These are phyloP conservation scores for Phlogophora meticulosa DNA, from an alignment of 2,888 invertebrate species.

Conservation along the genomic window DNA sequence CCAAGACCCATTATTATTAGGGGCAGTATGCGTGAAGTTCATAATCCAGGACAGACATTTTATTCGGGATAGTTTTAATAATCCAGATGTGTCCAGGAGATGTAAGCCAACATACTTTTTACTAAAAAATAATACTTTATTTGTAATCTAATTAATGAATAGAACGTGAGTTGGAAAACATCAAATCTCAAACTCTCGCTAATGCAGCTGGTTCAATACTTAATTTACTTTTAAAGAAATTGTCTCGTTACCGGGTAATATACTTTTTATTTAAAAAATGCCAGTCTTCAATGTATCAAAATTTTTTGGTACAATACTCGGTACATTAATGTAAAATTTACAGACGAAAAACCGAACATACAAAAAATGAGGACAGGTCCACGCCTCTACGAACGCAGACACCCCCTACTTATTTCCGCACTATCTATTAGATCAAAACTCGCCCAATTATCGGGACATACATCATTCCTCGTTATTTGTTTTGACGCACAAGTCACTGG, in stretches of 20 bases:
- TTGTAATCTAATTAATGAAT: too few relatives aligned
- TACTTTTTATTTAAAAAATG: too few relatives aligned
- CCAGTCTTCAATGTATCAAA: too few relatives aligned
- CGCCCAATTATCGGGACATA: slow-evolving; percentile 86
- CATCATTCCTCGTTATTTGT: slow-evolving; percentile 86
- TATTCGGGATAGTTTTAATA: slow-evolving; percentile 32
- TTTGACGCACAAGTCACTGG: slow-evolving; percentile 78
- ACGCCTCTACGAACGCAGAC: not conserved
- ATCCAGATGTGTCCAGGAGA: not conserved
- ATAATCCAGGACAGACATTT: slow-evolving; percentile 43
- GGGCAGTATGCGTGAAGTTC: slow-evolving; percentile 53
- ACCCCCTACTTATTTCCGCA: slow-evolving; percentile 69
- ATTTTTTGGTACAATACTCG: too few relatives aligned
- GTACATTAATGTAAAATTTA: too few relatives aligned
- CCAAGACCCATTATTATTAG: slow-evolving; percentile 55
- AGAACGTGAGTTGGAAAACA: too few relatives aligned
- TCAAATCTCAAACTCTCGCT: too few relatives aligned
- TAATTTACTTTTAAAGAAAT: too few relatives aligned
- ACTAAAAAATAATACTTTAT: too few relatives aligned
- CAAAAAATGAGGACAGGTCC: slow-evolving; percentile 36
- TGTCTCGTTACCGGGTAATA: too few relatives aligned
- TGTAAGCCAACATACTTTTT: too few relatives aligned
- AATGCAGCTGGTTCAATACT: too few relatives aligned
- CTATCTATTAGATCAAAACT: slow-evolving; percentile 80
- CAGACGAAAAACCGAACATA: not conserved